Evolutionary conservation across 2,888 invertebrate genomes (phyloP).

Genomic region (Pheosia gnoma): DNA sequence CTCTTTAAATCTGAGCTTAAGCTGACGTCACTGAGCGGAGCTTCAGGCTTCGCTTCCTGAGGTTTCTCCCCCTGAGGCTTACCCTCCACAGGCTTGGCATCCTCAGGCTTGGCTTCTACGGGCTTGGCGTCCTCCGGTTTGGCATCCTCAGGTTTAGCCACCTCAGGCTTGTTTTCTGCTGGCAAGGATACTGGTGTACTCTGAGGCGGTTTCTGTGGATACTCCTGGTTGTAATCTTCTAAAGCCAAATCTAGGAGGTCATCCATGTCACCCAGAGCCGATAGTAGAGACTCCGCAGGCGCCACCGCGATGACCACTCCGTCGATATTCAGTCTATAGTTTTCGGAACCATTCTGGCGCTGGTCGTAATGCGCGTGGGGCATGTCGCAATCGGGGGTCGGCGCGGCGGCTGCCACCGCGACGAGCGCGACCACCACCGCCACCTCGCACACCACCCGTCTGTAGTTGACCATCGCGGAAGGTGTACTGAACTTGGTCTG

Average conservation of each 20-base stretch:
- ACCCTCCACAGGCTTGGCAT: slow-evolving; percentile 26
- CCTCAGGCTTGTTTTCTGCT: slow-evolving; percentile 32
- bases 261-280: slow-evolving; percentile 80
- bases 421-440: slow-evolving; percentile 51
- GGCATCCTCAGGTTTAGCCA: slow-evolving; percentile 29
- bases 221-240: slow-evolving; percentile 45
- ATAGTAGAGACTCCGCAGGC: slow-evolving; percentile 85
- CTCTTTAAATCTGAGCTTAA: slow-evolving; percentile 52
- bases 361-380: slow-evolving; percentile 84
- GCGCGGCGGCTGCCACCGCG: slow-evolving; percentile 48
- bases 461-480: slow-evolving; percentile 80
- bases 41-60: slow-evolving; percentile 29
- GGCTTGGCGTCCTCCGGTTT: slow-evolving; percentile 28
- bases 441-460: slow-evolving; percentile 71
- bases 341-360: slow-evolving; percentile 91
- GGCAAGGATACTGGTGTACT: slow-evolving; percentile 23
- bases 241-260: slow-evolving; percentile 66
- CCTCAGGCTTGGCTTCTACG: slow-evolving; percentile 32
- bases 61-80: slow-evolving; percentile 42
- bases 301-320: slow-evolving; percentile 87
- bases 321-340: slow-evolving; percentile 88
- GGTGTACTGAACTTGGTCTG: slow-evolving; percentile 66
- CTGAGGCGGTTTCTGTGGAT: slow-evolving; percentile 45
- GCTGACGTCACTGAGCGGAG: slow-evolving; percentile 59
- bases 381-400: slow-evolving; percentile 48